Evolutionary conservation across 2,797 vertebrate genomes (phyloP).

Genomic region (Muraenolepis orangiensis): DNA sequence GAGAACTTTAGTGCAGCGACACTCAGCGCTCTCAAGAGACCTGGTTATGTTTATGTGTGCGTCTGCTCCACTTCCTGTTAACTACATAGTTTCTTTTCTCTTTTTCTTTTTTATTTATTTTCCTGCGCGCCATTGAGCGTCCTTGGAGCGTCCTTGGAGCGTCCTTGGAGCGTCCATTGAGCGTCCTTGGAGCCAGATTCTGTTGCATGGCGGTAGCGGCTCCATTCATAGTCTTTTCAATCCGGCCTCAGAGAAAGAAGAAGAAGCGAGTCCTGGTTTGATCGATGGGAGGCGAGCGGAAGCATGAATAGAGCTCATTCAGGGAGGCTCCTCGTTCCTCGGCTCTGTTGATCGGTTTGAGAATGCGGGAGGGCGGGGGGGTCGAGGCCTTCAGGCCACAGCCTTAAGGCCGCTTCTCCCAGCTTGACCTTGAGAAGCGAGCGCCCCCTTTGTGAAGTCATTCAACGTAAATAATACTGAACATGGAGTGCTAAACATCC

Average conservation of each 20-base stretch:
- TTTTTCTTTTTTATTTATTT: neutral
- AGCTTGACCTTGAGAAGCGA: neutral
- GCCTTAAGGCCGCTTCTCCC: neutral
- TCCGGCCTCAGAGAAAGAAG: neutral
- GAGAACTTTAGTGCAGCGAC: conserved; percentile 32
- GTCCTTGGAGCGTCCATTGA: neutral
- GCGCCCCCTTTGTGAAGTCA: neutral
- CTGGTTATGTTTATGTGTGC: conserved; percentile 20
- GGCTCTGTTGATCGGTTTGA: neutral
- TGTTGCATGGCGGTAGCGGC: neutral
- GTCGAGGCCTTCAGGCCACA: neutral
- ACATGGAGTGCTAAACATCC: too few species aligned
- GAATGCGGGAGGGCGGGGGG: neutral
- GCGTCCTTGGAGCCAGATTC: neutral
- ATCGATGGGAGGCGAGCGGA: neutral
- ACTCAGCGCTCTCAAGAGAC: conserved; percentile 31
- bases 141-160: neutral
- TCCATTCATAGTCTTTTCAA: neutral
- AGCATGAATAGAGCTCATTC: neutral
- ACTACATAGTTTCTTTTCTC: neutral
- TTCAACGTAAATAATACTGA: too few species aligned
- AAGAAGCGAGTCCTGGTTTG: neutral
- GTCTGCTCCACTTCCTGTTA: conserved; percentile 28
- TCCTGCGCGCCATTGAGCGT: neutral
- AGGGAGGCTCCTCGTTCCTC: neutral